phyloP scores from a whole-genome alignment of 1,140 invertebrate species.

The Cydia strobilella region DNA sequence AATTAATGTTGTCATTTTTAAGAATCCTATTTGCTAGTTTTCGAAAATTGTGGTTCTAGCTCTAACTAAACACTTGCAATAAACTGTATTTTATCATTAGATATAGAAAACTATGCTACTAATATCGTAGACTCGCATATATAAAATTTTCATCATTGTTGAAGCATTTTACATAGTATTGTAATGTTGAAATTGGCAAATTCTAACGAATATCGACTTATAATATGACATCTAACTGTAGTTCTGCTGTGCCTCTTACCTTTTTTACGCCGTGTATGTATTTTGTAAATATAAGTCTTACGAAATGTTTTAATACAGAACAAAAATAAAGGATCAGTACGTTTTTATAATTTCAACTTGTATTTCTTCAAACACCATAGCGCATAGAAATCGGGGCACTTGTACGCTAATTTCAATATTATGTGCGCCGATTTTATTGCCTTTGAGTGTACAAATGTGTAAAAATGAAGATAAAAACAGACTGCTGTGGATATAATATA shows the following conservation, averaged over 20 bases:
- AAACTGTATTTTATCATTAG: too few relatives aligned
- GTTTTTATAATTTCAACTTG: background rate
- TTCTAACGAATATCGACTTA: slow-evolving; percentile 1
- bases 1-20: too few relatives aligned
- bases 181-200: slow-evolving; percentile 21
- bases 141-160: slow-evolving; percentile 19
- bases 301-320: background rate
- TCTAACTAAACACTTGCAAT: too few relatives aligned
- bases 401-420: too few relatives aligned
- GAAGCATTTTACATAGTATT: slow-evolving; percentile 22
- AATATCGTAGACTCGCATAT: background rate
- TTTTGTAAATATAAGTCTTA: slow-evolving; percentile 2
- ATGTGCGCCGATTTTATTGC: background rate
- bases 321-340: background rate
- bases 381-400: too few relatives aligned
- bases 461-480: too few relatives aligned
- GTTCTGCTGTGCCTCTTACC: slow-evolving; percentile 13
- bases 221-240: background rate
- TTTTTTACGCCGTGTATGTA: slow-evolving; percentile 3
- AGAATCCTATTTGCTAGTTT: too few relatives aligned
- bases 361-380: too few relatives aligned
- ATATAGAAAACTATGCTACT: background rate
- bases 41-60: too few relatives aligned
- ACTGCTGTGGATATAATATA: too few relatives aligned
- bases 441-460: too few relatives aligned